Base-by-base conservation (phyloP, 2,113 vertebrate genomes). In the Meles meles region DNA sequence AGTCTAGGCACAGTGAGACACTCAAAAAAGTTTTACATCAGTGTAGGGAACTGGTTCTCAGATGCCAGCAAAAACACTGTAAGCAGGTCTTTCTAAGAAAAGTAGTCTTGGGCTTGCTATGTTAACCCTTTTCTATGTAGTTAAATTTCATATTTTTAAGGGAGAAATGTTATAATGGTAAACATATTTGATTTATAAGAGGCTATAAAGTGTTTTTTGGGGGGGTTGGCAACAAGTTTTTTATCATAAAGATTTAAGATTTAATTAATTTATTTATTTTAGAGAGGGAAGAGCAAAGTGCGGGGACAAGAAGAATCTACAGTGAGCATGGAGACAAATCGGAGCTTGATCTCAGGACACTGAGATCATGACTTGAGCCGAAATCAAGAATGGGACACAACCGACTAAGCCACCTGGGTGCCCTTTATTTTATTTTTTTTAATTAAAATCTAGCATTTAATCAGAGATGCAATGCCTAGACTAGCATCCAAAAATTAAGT, bases 361-460 rank as follows among this genome's bases (percentile, higher is more conserved):
- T 34, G 31, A 15, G 63, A 67, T 17, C 63, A 67, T 17, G 63
- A 67, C 65, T 7, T 69, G 65, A 69, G 65, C 34, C 15, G 0
- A n/a, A 69, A n/a, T 18, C 65, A 69, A 65, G 63, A 65, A 65
- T 65, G 63, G 63, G 34, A n/a, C 65, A 69, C 34, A 69, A 67
- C 34, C 2, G 34, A 69, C 17, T 69, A 7, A n/a, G 34, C 34
- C 65, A n/a, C 34, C 31, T 31, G 15, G 7, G 34, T 3, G 15
- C 65, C 34, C 31, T 6, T 31, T 65, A 63, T 11, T 31, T 65
- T 14, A n/a, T 65, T 31, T 65, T 65, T 15, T 15, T 15, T 14
- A 90, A 80, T 63, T 87, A 74, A 92, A 96, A 74, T 34, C 42
- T 90, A 94, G n/a, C 42, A 65, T 74, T 95, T 92, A 93, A 63